Conservation (phyloP, 2,888 invertebrate genomes). For the Drosophila austrosaltans region DNA sequence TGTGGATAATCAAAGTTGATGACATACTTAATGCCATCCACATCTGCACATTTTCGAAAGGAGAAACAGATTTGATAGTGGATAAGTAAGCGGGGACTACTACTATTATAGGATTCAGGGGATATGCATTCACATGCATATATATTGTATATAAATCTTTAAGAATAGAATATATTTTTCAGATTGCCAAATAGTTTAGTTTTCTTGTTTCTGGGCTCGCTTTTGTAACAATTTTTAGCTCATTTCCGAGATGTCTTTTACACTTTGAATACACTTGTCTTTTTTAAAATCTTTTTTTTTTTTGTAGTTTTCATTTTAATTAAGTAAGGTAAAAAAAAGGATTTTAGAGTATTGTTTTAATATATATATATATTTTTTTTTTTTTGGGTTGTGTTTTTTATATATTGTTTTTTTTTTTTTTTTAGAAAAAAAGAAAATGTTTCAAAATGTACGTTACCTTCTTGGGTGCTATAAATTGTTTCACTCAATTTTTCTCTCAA, state of each 20-base stretch:
- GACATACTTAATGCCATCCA: constrained; percentile 97
- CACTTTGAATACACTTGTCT: constrained; percentile 78
- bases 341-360: too few relatives aligned
- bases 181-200: constrained; percentile 70
- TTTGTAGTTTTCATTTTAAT: constrained; percentile 34
- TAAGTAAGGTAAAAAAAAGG: neutral
- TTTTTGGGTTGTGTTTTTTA: constrained; percentile 29
- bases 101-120: neutral
- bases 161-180: constrained; percentile 44
- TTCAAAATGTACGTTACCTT: constrained; percentile 78
- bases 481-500: constrained; percentile 77
- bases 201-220: constrained; percentile 48
- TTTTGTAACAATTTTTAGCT: constrained; percentile 76
- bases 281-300: constrained; percentile 57
- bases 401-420: constrained; percentile 35
- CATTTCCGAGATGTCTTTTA: constrained; percentile 73
- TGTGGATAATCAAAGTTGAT: constrained; percentile 98
- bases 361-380: constrained; percentile 20
- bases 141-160: constrained; percentile 28
- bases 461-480: constrained; percentile 78
- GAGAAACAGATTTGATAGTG: constrained; percentile 30
- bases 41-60: constrained; percentile 87
- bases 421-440: constrained; percentile 74
- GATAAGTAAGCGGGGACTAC: constrained; percentile 13
- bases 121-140: constrained; percentile 11